A percentile compares a stretch with the other conserved stretches of the same genome.
Evolutionary conservation across 1,140 invertebrate species (phyloP).

Genomic region (Oncopodura yosiiana): DNA sequence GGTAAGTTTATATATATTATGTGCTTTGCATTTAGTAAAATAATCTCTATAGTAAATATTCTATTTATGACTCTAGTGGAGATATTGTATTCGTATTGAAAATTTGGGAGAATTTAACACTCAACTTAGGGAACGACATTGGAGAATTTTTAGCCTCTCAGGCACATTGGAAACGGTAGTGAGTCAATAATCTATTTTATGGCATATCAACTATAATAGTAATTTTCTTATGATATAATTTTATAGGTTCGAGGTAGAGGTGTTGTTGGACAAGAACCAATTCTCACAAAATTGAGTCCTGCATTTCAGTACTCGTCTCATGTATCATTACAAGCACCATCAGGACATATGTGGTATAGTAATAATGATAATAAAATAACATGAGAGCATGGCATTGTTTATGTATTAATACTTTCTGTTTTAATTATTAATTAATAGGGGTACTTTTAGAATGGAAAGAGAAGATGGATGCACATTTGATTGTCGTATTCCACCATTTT

Average conservation of each 20-base stretch:
- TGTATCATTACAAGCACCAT: conserved; percentile 91
- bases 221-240: neutral
- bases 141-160: conserved; percentile 90
- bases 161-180: conserved; percentile 80
- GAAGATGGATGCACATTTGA: conserved; percentile 93
- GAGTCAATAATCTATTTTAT: neutral
- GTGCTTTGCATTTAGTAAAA: conserved; percentile 1
- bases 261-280: conserved; percentile 90
- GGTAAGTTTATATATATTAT: conserved; percentile 47
- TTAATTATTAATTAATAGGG: conserved; percentile 51
- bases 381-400: neutral
- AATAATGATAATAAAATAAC: neutral
- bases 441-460: conserved; percentile 90
- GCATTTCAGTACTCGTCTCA: conserved; percentile 97
- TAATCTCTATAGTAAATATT: neutral
- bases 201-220: neutral
- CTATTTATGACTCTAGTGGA: conserved; percentile 57
- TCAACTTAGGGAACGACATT: conserved; percentile 86
- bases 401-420: conserved; percentile 19
- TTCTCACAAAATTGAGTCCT: conserved; percentile 71
- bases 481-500: conserved; percentile 92
- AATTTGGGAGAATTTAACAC: conserved; percentile 82
- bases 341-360: conserved; percentile 86
- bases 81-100: conserved; percentile 91
- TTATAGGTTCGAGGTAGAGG: conserved; percentile 65